Evolutionary conservation across 2,797 vertebrate genomes (phyloP).

Genomic region (Cebuella pygmaea): DNA sequence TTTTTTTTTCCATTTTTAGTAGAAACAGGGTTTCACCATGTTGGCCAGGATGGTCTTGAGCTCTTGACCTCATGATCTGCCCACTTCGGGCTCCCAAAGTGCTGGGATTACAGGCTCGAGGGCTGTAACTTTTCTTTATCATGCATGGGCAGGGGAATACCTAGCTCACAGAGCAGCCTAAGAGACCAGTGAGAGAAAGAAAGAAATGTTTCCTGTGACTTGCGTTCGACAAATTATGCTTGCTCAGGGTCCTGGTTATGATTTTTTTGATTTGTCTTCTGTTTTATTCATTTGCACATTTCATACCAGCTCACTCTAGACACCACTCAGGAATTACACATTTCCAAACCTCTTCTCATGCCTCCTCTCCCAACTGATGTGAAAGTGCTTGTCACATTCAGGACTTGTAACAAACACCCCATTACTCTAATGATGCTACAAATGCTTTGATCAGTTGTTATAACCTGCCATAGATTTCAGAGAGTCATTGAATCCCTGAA

Average conservation of each 20-base stretch:
- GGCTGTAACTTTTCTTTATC: background rate
- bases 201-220: slow-evolving; percentile 41
- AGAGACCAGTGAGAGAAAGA: background rate
- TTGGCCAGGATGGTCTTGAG: too few relatives aligned
- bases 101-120: too few relatives aligned
- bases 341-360: slow-evolving; percentile 41
- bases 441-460: background rate
- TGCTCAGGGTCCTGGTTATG: background rate
- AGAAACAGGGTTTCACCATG: too few relatives aligned
- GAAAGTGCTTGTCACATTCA: slow-evolving; percentile 18
- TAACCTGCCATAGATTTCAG: slow-evolving; percentile 32
- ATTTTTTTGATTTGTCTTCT: background rate
- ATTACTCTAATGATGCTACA: slow-evolving; percentile 48
- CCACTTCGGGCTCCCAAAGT: too few relatives aligned
- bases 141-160: background rate
- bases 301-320: background rate
- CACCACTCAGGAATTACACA: background rate
- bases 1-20: too few relatives aligned
- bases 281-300: slow-evolving; percentile 43
- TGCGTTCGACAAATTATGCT: background rate
- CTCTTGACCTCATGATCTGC: too few relatives aligned
- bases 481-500: slow-evolving; percentile 5
- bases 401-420: slow-evolving; percentile 38
- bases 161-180: background rate
- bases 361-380: slow-evolving; percentile 7